Conservation (phyloP, 2,888 invertebrate species). For the Drosophila nigritarsus region DNA sequence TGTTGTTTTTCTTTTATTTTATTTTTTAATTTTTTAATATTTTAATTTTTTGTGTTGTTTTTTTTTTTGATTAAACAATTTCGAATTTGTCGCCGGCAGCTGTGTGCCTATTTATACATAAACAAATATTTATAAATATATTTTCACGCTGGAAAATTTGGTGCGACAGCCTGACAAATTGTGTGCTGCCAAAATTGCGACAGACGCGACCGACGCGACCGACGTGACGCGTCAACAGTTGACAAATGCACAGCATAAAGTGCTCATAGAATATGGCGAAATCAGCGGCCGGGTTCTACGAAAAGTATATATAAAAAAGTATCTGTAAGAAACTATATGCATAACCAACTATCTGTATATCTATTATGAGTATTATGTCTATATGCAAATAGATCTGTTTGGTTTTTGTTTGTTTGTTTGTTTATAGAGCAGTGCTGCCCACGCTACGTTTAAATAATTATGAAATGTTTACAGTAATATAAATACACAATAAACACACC, state of each 20-base stretch:
- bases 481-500: conserved; percentile 19
- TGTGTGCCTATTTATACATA: conserved; percentile 47
- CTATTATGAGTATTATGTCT: conserved; percentile 1
- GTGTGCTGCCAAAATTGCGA: conserved; percentile 71
- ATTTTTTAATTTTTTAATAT: not conserved
- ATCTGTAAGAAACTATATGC: not conserved
- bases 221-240: conserved; percentile 56
- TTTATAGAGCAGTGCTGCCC: conserved; percentile 39
- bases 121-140: conserved; percentile 32
- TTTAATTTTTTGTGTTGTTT: not conserved
- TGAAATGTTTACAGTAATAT: conserved; percentile 64
- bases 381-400: conserved; percentile 33
- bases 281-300: conserved; percentile 38
- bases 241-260: conserved; percentile 61
- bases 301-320: conserved; percentile 11
- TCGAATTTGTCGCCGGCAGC: conserved; percentile 41
- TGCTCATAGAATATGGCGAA: conserved; percentile 57
- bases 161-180: conserved; percentile 63
- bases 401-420: conserved; percentile 20
- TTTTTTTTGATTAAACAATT: conserved; percentile 46
- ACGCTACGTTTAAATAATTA: conserved; percentile 59
- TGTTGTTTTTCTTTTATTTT: conserved; percentile 5
- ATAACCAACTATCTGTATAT: conserved; percentile 7
- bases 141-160: conserved; percentile 54
- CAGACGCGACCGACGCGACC: conserved; percentile 32